Conservation (phyloP, 1,140 invertebrate species). For the Neotoxoptera formosana region DNA sequence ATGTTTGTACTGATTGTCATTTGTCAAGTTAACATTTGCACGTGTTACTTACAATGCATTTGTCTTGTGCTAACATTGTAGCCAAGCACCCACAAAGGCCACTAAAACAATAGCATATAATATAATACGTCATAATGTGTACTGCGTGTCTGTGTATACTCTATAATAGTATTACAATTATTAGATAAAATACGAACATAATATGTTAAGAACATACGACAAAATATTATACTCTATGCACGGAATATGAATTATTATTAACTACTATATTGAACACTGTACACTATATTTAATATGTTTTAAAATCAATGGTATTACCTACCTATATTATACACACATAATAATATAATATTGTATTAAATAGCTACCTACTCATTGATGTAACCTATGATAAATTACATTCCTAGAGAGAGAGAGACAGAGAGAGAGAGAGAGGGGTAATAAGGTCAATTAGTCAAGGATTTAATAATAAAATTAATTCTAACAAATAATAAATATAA, state of each 20-base stretch:
- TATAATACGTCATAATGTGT: too few relatives aligned
- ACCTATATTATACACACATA: background rate
- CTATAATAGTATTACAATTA: background rate
- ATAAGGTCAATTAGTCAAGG: conserved; percentile 15
- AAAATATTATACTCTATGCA: background rate
- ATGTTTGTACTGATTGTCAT: background rate
- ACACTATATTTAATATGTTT: too few relatives aligned
- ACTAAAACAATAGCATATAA: background rate
- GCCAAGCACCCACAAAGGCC: too few relatives aligned
- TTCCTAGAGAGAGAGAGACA: background rate
- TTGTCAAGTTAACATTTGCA: background rate
- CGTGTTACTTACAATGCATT: background rate
- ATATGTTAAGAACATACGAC: background rate
- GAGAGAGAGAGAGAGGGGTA: too few relatives aligned
- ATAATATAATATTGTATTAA: conserved; percentile 11
- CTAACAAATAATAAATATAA: background rate
- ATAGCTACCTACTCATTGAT: background rate
- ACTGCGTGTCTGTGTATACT: too few relatives aligned
- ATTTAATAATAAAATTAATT: background rate
- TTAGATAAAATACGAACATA: background rate
- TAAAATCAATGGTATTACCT: too few relatives aligned
- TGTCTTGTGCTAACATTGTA: background rate
- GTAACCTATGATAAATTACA: background rate
- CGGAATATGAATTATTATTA: background rate
- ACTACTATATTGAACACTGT: background rate